Evolutionary conservation across 2,797 vertebrate genomes (phyloP), one percentile per base, ranked within the genome.

Genomic region (Chaenodraco wilsoni): DNA sequence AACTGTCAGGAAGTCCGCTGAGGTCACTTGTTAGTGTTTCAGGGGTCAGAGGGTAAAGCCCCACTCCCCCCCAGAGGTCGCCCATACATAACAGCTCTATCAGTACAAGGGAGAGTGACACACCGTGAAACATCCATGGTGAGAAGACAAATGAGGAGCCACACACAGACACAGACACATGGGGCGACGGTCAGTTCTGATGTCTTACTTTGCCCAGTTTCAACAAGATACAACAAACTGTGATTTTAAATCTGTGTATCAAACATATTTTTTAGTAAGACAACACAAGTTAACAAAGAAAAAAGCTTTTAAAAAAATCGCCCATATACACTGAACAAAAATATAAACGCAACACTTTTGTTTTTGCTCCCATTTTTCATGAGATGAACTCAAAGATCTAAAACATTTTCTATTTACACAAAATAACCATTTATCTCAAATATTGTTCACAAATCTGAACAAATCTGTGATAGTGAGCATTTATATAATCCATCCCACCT

Each of bases 11-110:
- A 91, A 80, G 79, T 91, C 79, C 54, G 41, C 81, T 79, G 89
- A 87, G 85, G 86, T 87, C 87, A 82, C 81, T 72, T 80, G 88
- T 89, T 84, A 87, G 82, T 76, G 44, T 85, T 82, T 43, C 37
- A 27, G 59, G 62, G 84, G 79, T 88, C 79, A 74, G 10, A 65
- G 75, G 84, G 73, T 55, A 74, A 74, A 72, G 48, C 54, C 54
- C 31, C 52, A 40, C 78, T 64, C 40, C 64, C 58, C 54, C 31
- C 14, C 31, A 27, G 74, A 82, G 86, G 85, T 83, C 64, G 14
- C 7, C 48, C 69, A 58, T 78, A 80, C 88, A 90, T 76, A 85
- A 82, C 69, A 77, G 69, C 65, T 61, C 68, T 63, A 62, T 78
- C 63, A 71, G 59, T 21, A 31, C 48, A 69, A 78, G 70, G 10